Evolutionary conservation across 2,113 vertebrate genomes (phyloP).

Genomic region (Odontesthes bonariensis): DNA sequence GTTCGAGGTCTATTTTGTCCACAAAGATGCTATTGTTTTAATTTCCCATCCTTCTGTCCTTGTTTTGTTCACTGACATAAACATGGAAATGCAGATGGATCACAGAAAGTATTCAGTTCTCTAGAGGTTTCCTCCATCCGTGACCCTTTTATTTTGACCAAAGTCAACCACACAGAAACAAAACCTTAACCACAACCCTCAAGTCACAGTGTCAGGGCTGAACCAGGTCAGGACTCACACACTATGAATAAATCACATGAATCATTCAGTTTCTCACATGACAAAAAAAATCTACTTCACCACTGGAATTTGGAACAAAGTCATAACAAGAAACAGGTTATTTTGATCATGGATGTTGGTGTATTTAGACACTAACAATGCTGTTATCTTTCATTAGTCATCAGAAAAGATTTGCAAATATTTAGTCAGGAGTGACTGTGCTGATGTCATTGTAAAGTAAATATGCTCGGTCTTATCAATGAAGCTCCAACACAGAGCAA

Average conservation of each 20-base stretch:
- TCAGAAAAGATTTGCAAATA: no score
- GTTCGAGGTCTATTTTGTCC: not conserved
- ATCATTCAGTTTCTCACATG: not conserved
- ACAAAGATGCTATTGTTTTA: constrained; percentile 16
- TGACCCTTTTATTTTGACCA: constrained; percentile 13
- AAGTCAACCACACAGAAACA: not conserved
- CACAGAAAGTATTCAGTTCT: constrained; percentile 14
- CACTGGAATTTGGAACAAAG: no score
- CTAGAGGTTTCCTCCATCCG: not conserved
- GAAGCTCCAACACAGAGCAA: no score
- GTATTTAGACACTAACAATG: no score
- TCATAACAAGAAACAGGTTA: no score
- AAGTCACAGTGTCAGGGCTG: not conserved
- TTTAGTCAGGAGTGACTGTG: no score
- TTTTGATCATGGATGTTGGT: not conserved
- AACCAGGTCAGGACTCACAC: not conserved
- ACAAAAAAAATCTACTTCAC: not conserved
- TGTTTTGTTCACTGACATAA: constrained; percentile 25
- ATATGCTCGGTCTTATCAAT: no score
- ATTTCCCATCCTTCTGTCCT: not conserved
- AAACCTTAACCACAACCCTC: constrained; percentile 19
- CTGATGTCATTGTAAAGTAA: no score
- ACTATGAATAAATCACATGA: not conserved
- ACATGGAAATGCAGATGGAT: constrained; percentile 24
- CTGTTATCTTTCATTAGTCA: no score